Percentiles rank a stretch among this genome's conserved stretches.
Evolutionary conservation across 2,797 vertebrate genomes (phyloP).

Genomic region (Octomys mimax): DNA sequence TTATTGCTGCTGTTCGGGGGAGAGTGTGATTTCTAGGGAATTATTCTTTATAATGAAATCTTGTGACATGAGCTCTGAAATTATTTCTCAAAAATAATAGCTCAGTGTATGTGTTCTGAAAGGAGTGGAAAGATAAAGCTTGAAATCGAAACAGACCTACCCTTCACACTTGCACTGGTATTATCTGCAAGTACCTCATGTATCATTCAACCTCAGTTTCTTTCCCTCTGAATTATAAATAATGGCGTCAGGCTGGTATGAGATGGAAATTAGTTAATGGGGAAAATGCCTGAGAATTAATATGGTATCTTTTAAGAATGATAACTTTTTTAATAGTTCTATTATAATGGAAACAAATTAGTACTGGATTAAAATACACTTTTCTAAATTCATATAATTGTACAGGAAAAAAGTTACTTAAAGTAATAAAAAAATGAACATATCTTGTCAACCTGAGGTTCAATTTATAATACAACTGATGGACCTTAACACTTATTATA

Average conservation of each 20-base stretch:
- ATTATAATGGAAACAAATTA: neutral
- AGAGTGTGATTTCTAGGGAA: neutral
- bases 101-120: neutral
- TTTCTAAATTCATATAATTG: neutral
- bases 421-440: neutral
- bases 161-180: neutral
- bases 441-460: neutral
- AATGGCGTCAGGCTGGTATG: neutral
- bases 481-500: neutral
- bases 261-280: constrained; percentile 20
- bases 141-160: neutral
- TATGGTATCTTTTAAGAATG: neutral
- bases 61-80: neutral
- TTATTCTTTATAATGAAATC: neutral
- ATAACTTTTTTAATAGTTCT: neutral
- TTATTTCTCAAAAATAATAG: neutral
- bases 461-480: neutral
- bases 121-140: neutral
- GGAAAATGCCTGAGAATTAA: neutral
- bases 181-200: constrained; percentile 23
- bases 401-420: neutral
- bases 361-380: neutral
- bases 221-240: neutral
- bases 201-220: neutral
- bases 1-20: neutral